Base-by-base conservation (phyloP, 2,113 vertebrate genomes). In the Solenodon paradoxus region DNA sequence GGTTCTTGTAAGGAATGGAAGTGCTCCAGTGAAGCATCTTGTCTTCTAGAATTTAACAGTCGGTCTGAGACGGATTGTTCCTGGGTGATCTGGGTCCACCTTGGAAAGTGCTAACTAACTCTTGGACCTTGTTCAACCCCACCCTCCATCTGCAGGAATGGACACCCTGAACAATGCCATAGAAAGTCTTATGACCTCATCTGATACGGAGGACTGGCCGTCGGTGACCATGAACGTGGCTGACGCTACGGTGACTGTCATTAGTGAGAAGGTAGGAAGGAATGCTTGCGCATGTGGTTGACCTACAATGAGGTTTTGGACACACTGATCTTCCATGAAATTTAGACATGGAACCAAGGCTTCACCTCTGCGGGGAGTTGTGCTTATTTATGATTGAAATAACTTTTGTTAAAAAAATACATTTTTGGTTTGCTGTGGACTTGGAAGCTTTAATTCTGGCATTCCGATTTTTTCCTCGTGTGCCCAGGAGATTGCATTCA, bases 81-180 rank as follows among this genome's bases (percentile, higher is more conserved):
- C 9, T 28, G 35, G 51, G 71, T 51, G n/a, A 22, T 28, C 26
- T 24, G 49, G 51, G 16, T 45, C 53, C 20, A 0, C 17, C 1
- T 45, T 45, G 19, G 45, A 86, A 24, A 45, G 64, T 16, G 24
- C 45, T 30, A 38, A 22, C 12, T 20, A 47, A 28, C 55, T 81
- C 45, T 8, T n/a, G 63, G 69, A 32, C 32, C 28, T 20, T 57
- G 55, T 15, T 45, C 35, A 40, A 0, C 68, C 3, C 0, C 9
- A 32, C 20, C 57, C 97, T 90, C 90, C 49, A 26, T 94, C 53
- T 94, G 11, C 97, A 99, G 99, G 99, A 94, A 99, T 99, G 99
- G 99, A 99, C 92, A 99, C 99, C 89, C 98, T 99, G 84, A 99
- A 99, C 24, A 98, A 98, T 59, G 99, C 99, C 96, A 99, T 99